Percentiles rank a stretch among this genome's conserved stretches.
Conservation (phyloP, 2,113 vertebrate species). For the Spea multiplicata region DNA sequence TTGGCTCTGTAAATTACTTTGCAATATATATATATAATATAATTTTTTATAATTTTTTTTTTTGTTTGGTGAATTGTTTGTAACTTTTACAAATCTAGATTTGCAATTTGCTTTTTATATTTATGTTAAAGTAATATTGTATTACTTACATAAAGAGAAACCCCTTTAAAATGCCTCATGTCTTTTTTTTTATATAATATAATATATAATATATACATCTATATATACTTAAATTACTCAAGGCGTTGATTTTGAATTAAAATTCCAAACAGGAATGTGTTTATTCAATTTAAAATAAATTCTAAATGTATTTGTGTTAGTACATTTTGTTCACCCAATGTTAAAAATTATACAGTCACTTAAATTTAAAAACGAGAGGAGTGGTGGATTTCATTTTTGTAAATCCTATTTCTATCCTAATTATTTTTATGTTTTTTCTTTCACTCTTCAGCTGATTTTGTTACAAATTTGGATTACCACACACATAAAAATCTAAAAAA, state of each 20-base stretch:
- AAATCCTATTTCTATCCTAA: constrained; percentile 6
- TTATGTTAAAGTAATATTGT: constrained; percentile 99
- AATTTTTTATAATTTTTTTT: constrained; percentile 60
- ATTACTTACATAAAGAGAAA: constrained; percentile 99
- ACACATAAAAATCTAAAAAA: background rate
- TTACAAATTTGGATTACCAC: background rate
- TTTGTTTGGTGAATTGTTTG: constrained; percentile 82
- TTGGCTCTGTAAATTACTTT: constrained; percentile 83
- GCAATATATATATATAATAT: constrained; percentile 72
- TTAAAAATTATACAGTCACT: background rate
- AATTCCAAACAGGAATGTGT: constrained; percentile 22
- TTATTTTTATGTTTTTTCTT: background rate
- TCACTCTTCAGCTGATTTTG: background rate
- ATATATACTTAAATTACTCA: constrained; percentile 1
- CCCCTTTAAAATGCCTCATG: constrained; percentile 87
- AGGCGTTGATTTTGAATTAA: constrained; percentile 6
- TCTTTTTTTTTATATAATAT: constrained; percentile 61
- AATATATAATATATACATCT: constrained; percentile 6
- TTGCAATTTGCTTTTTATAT: constrained; percentile 97
- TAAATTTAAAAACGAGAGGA: background rate
- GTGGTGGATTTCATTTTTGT: background rate
- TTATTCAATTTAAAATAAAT: constrained; percentile 34
- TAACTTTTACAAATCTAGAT: constrained; percentile 87
- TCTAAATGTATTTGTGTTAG: constrained; percentile 13
- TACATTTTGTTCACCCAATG: background rate